phyloP scores from a whole-genome alignment of 2,113 vertebrate species.

The Raja brachyura region DNA sequence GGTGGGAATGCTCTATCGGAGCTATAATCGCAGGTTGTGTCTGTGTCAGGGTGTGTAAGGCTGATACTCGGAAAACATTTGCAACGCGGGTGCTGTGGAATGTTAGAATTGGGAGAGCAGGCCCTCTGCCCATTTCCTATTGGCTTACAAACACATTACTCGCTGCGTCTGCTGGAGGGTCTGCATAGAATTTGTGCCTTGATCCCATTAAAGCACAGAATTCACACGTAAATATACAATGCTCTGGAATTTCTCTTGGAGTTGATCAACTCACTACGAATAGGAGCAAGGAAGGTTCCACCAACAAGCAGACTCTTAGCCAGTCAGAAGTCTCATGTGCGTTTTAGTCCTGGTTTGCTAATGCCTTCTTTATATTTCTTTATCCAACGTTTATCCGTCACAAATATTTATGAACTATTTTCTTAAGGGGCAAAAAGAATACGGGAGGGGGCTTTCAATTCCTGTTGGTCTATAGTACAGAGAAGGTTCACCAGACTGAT shows the following conservation, averaged over 20 bases:
- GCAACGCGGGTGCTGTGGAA: neutral
- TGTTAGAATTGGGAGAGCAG: neutral
- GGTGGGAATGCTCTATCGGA: neutral
- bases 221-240: neutral
- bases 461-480: neutral
- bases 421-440: neutral
- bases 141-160: neutral
- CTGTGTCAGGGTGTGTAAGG: neutral
- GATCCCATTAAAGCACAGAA: neutral
- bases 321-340: neutral
- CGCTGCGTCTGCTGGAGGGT: neutral
- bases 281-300: neutral
- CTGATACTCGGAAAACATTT: neutral
- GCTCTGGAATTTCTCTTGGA: neutral
- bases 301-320: neutral
- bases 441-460: neutral
- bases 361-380: neutral
- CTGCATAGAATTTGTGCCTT: neutral
- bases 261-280: neutral
- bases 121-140: neutral
- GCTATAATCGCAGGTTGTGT: neutral
- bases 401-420: neutral
- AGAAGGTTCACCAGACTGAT: too few relatives aligned
- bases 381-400: neutral
- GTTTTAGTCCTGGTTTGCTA: neutral